Evolutionary conservation across 37 sponge, comb jelly and placozoan species (phyloP), one percentile per base, ranked within the genome.

Genomic region (Halichondria panicea): DNA sequence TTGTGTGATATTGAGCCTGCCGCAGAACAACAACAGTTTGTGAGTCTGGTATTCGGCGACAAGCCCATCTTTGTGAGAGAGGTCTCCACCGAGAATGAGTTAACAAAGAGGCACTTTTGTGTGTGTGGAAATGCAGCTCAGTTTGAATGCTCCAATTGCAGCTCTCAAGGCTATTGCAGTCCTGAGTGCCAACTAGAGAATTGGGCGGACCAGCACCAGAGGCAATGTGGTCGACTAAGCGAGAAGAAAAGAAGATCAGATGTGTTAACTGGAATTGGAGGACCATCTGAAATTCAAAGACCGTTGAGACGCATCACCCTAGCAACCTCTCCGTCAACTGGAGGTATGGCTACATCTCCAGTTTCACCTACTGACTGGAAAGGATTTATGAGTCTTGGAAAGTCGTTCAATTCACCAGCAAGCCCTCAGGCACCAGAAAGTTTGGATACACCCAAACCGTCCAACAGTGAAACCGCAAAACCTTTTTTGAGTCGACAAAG

Each of bases 131-230:
- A 84, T 71, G 89, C 77, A 19, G 88, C 93, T 63, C 77, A 77
- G 80, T 92, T 92, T 73, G 88, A 88, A 68, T 92, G 93, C 33
- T 84, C 93, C 44, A 74, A 78, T 54, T 92, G 93, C 57, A 68
- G 39, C 32, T 61, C 77, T 6, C 84, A 79, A 46, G 93, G 89
- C 0, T 92, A 92, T 79, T 92, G 93, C 79, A 70, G 85, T 39
- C 62, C 75, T 5, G 93, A 92, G 58, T 92, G 93, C 36, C 93
- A 92, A 70, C 19, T 31, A 24, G 55, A 58, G 0, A 68, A 92
- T 63, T 92, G 93, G 93, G 43, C 32, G 0, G 64, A 74, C 24
- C 63, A 68, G 30, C 93, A 92, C 66, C 74, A 81, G 72, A 92
- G 68, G 66, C 85, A 88, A 40, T 92, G 93, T 45, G 61, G 48